Conservation (phyloP, 2,113 vertebrate species). For the Cyphomyrus discorhynchus region DNA sequence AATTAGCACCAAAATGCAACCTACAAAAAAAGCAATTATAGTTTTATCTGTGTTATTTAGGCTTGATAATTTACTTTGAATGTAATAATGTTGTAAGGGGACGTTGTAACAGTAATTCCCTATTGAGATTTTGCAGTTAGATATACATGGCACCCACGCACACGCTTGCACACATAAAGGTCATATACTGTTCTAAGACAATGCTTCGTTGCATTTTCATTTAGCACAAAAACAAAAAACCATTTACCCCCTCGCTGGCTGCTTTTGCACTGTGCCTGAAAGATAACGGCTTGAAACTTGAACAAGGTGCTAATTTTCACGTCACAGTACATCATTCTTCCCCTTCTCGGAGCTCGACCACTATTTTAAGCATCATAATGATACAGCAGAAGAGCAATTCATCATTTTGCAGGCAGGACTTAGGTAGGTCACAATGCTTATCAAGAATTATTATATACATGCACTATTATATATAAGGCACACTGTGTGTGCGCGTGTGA, state of each 20-base stretch:
- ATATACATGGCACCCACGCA: background rate
- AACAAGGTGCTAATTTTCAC: background rate
- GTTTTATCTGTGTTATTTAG: background rate
- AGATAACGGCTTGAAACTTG: background rate
- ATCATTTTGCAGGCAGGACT: background rate
- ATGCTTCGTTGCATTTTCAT: background rate
- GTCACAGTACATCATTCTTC: background rate
- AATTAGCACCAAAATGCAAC: background rate
- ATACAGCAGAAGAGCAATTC: background rate
- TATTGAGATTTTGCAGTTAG: background rate
- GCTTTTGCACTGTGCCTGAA: background rate
- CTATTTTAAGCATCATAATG: conserved; percentile 7
- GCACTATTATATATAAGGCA: no score
- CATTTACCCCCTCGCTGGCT: background rate
- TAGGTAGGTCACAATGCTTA: conserved; percentile 1
- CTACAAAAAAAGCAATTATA: background rate
- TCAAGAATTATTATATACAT: background rate
- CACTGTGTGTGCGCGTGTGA: no score
- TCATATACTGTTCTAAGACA: background rate
- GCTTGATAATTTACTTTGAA: background rate
- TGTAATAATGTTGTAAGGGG: background rate
- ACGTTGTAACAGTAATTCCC: background rate
- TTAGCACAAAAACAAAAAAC: background rate
- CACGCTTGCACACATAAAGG: background rate
- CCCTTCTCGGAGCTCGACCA: background rate